A percentile compares a stretch with the other conserved stretches of the same genome.
phyloP scores from a whole-genome alignment of 2,797 vertebrate species.

The Pempheris klunzingeri region DNA sequence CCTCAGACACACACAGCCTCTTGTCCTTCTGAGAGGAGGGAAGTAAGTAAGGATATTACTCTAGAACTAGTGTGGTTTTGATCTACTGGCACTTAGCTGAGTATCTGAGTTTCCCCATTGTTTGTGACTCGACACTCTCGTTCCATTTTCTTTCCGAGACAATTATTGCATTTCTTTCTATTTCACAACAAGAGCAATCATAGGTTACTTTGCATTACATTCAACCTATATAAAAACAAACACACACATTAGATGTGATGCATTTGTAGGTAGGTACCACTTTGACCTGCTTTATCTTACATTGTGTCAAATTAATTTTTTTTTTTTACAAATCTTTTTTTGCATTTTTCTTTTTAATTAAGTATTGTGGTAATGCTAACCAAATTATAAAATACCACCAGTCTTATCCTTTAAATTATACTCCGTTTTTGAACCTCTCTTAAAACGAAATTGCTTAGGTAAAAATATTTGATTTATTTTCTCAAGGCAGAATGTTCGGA shows the following conservation, averaged over 20 bases:
- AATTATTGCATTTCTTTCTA: neutral
- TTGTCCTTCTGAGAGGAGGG: constrained; percentile 27
- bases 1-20: constrained; percentile 37
- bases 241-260: neutral
- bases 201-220: neutral
- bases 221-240: neutral
- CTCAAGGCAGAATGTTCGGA: constrained; percentile 9
- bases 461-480: constrained; percentile 18
- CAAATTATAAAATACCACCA: neutral
- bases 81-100: neutral
- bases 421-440: constrained; percentile 1
- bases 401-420: constrained; percentile 5
- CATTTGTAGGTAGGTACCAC: too few species aligned
- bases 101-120: neutral
- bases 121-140: neutral
- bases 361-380: neutral
- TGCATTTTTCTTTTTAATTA: neutral
- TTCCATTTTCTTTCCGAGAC: neutral
- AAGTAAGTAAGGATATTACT: constrained; percentile 23
- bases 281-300: too few species aligned
- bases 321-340: constrained; percentile 1
- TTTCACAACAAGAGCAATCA: neutral
- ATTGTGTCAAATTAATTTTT: too few species aligned
- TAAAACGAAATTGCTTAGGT: constrained; percentile 11
- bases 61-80: neutral